A percentile compares a stretch with the other conserved stretches of the same genome.
Evolutionary conservation across 2,797 vertebrate species (phyloP).

Genomic region (Erithacus rubecula): DNA sequence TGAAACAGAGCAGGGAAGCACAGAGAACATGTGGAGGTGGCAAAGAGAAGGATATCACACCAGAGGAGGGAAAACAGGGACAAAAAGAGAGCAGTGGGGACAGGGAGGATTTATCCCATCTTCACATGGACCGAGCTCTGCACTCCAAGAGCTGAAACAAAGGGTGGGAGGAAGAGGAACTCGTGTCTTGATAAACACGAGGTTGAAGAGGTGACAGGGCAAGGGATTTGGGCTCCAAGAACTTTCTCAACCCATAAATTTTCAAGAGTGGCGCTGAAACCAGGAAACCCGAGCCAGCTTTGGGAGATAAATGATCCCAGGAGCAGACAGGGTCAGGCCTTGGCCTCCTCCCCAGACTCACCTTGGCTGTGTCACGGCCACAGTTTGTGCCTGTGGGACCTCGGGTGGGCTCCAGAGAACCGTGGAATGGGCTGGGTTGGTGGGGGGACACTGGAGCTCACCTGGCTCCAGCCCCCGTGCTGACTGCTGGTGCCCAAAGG

Average conservation of each 20-base stretch:
- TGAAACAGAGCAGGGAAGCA: not conserved
- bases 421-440: not conserved
- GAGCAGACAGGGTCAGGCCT: constrained; percentile 52
- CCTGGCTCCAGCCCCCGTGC: not conserved
- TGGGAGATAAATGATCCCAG: constrained; percentile 37
- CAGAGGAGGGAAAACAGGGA: not conserved
- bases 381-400: rapidly evolving
- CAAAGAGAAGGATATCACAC: not conserved
- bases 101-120: not conserved
- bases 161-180: constrained; percentile 52
- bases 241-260: constrained; percentile 78
- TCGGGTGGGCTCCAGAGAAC: rapidly evolving
- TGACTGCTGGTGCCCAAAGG: rapidly evolving
- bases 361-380: not conserved
- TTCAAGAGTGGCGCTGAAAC: constrained; percentile 50
- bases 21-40: not conserved
- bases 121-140: not conserved
- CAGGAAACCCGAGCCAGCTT: constrained; percentile 62
- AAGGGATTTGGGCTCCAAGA: constrained; percentile 60
- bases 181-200: constrained; percentile 64
- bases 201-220: constrained; percentile 45
- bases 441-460: not conserved
- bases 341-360: constrained; percentile 11
- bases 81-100: not conserved
- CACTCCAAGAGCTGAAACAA: constrained; percentile 50